These are phyloP conservation scores for Psylliodes chrysocephalus DNA, from an alignment of 2,888 invertebrate genomes.

Conservation along the genomic window DNA sequence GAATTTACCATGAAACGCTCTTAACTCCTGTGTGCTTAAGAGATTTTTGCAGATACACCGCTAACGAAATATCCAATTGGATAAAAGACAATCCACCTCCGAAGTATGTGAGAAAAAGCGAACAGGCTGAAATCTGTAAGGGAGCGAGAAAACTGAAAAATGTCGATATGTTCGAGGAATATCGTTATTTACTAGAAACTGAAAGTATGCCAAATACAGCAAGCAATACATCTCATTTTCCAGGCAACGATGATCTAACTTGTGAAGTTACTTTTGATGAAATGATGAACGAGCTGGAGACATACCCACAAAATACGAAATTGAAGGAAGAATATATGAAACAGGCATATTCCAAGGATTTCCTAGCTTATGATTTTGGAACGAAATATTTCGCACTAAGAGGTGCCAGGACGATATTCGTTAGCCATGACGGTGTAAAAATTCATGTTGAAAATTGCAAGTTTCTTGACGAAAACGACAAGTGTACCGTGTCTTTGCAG, in stretches of 20 bases:
- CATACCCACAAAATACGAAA: constrained; percentile 41
- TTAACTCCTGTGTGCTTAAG: constrained; percentile 52
- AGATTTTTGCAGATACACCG: constrained; percentile 53
- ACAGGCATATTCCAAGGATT: constrained; percentile 25
- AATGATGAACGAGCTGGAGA: constrained; percentile 43
- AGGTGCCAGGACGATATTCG: constrained; percentile 51
- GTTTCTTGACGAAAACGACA: constrained; percentile 44
- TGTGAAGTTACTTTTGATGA: constrained; percentile 41
- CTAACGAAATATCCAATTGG: constrained; percentile 13
- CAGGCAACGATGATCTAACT: background rate
- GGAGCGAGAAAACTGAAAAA: constrained; percentile 44
- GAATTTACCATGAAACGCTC: constrained; percentile 45
- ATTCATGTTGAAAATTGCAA: constrained; percentile 50
- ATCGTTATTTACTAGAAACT: constrained; percentile 41
- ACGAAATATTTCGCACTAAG: constrained; percentile 43
- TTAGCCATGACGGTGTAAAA: constrained; percentile 52
- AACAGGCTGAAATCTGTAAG: constrained; percentile 42
- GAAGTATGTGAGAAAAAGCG: constrained; percentile 35
- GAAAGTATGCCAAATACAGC: background rate
- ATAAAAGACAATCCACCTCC: constrained; percentile 23
- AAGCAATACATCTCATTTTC: background rate
- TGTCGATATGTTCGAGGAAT: constrained; percentile 43
- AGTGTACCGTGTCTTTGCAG: constrained; percentile 47
- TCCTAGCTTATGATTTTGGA: constrained; percentile 51
- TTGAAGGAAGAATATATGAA: constrained; percentile 38